Evolutionary conservation across 2,113 vertebrate genomes (phyloP).

Genomic region (Myxocyprinus asiaticus): DNA sequence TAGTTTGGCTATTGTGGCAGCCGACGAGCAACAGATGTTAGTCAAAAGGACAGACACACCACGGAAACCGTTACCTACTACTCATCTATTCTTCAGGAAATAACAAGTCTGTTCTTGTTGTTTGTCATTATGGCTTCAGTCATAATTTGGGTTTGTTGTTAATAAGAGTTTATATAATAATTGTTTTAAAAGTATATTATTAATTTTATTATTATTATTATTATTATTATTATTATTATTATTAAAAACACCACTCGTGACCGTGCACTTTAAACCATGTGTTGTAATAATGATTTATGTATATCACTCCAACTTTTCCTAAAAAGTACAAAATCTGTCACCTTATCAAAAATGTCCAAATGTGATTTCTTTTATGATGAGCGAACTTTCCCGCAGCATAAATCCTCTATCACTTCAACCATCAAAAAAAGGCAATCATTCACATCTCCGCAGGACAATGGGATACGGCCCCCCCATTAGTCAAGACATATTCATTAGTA

Average conservation of each 20-base stretch:
- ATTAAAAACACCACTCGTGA: neutral
- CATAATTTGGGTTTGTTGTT: neutral
- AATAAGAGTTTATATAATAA: neutral
- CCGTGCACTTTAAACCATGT: neutral
- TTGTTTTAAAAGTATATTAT: neutral
- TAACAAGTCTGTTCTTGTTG: constrained; percentile 21
- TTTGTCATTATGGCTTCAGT: neutral
- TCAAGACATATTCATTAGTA: constrained; percentile 71
- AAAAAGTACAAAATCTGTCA: neutral
- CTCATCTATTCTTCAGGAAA: constrained; percentile 48
- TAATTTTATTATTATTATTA: neutral
- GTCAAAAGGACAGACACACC: constrained; percentile 57
- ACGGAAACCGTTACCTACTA: constrained; percentile 58
- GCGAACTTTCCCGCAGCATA: constrained; percentile 63
- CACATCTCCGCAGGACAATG: constrained; percentile 67
- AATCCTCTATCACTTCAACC: constrained; percentile 66
- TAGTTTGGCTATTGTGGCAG: constrained; percentile 71
- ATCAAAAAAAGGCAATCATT: constrained; percentile 69
- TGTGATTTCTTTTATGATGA: constrained; percentile 24
- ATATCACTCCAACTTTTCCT: neutral
- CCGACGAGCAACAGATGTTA: constrained; percentile 74
- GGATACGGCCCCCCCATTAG: constrained; percentile 68
- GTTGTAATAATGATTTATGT: neutral
- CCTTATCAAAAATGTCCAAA: constrained; percentile 16
- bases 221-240: neutral